Conservation (phyloP, 1,140 invertebrate genomes). For the Brachionus calyciflorus region DNA sequence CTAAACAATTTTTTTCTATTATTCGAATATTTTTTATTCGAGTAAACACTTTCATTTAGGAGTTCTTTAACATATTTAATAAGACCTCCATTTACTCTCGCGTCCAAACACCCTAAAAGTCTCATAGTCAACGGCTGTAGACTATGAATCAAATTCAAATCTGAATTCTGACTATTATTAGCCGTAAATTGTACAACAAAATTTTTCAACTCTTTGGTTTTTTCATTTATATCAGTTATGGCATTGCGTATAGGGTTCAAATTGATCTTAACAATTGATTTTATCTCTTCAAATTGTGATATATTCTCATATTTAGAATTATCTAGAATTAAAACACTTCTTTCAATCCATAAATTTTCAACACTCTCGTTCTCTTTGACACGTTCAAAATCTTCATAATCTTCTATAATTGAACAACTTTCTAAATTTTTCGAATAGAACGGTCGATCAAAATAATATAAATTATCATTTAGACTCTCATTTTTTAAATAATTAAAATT, state of each 20-base stretch:
- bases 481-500: background rate
- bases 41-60: slow-evolving; percentile 9
- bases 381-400: slow-evolving; percentile 18
- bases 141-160: slow-evolving; percentile 4
- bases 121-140: slow-evolving; percentile 42
- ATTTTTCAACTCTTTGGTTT: slow-evolving; percentile 29
- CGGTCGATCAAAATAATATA: slow-evolving; percentile 41
- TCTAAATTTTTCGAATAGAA: slow-evolving; percentile 17
- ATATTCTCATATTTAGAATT: slow-evolving; percentile 5
- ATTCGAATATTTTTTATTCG: background rate
- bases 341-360: slow-evolving; percentile 41
- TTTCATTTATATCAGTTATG: slow-evolving; percentile 45
- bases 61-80: slow-evolving; percentile 44
- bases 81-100: slow-evolving; percentile 40
- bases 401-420: slow-evolving; percentile 1
- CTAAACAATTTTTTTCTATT: slow-evolving; percentile 5
- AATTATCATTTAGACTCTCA: background rate
- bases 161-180: background rate
- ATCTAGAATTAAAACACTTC: slow-evolving; percentile 13
- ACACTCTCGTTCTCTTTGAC: slow-evolving; percentile 44
- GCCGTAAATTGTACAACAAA: slow-evolving; percentile 39
- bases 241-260: slow-evolving; percentile 39
- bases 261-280: slow-evolving; percentile 4
- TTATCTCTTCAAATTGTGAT: slow-evolving; percentile 19
- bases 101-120: slow-evolving; percentile 40